These are phyloP conservation scores for Urocolius indicus DNA, from an alignment of 2,113 vertebrate species.

Conservation along the genomic window DNA sequence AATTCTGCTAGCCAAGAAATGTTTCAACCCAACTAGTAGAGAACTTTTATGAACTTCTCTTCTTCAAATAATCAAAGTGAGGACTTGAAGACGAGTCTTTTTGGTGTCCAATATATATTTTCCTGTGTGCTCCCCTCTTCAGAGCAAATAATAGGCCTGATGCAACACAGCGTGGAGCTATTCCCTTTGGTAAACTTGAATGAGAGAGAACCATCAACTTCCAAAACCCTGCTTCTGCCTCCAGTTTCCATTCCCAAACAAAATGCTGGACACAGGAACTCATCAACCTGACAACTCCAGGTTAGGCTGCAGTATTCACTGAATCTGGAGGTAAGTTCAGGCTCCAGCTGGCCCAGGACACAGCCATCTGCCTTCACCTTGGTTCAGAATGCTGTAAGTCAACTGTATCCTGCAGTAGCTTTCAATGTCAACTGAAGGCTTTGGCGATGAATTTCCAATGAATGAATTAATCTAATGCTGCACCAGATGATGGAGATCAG, in stretches of 20 bases:
- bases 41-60: background rate
- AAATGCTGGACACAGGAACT: background rate
- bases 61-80: background rate
- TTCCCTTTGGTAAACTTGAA: background rate
- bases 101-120: background rate
- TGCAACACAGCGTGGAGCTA: background rate
- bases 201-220: background rate
- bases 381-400: background rate
- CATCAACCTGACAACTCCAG: background rate
- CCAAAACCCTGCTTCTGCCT: background rate
- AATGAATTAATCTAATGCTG: background rate
- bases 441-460: background rate
- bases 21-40: background rate
- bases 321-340: background rate
- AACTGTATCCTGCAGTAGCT: background rate
- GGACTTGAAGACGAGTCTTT: background rate
- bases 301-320: background rate
- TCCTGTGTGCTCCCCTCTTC: background rate
- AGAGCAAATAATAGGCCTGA: background rate
- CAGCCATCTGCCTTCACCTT: slow-evolving; percentile 26
- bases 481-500: background rate
- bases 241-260: background rate
- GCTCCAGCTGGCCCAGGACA: slow-evolving; percentile 1
- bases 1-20: fast-evolving
- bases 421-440: background rate